A percentile compares a stretch with the other conserved stretches of the same genome.
phyloP scores from a whole-genome alignment of 2,888 invertebrate genomes.

The Eretmocerus hayati region DNA sequence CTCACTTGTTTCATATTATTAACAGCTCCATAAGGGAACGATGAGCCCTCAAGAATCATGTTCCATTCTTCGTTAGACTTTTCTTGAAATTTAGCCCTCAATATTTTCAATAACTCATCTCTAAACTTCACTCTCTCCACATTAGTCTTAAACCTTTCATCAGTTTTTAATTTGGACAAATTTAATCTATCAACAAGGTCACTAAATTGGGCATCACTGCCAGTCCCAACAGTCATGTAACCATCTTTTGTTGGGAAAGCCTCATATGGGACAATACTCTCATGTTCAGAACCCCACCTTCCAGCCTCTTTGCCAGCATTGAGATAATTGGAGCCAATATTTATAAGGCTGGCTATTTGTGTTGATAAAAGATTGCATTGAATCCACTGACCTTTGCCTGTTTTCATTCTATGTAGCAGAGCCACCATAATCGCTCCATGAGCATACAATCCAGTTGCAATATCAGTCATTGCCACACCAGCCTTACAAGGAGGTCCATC shows the following conservation, averaged over 20 bases:
- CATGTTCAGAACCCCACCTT: slow-evolving; percentile 89
- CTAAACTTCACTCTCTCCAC: slow-evolving; percentile 70
- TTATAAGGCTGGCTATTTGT: slow-evolving; percentile 81
- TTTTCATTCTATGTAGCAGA: slow-evolving; percentile 66
- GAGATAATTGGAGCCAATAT: slow-evolving; percentile 83
- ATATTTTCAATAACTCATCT: slow-evolving; percentile 56
- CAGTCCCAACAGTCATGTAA: slow-evolving; percentile 79
- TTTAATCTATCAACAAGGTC: slow-evolving; percentile 63
- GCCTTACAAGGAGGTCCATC: slow-evolving; percentile 82
- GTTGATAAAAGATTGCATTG: slow-evolving; percentile 91
- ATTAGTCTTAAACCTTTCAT: slow-evolving; percentile 67
- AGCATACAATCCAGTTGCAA: slow-evolving; percentile 89
- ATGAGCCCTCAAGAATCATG: slow-evolving; percentile 59
- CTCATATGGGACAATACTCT: slow-evolving; percentile 91
- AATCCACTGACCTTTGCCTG: slow-evolving; percentile 83
- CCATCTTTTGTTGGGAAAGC: slow-evolving; percentile 78
- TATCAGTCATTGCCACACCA: slow-evolving; percentile 88
- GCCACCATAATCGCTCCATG: slow-evolving; percentile 93
- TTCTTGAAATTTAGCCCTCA: slow-evolving; percentile 55
- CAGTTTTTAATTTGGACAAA: slow-evolving; percentile 54
- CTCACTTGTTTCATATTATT: slow-evolving; percentile 70
- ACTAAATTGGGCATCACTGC: slow-evolving; percentile 74
- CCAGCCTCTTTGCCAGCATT: slow-evolving; percentile 73
- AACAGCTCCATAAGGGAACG: slow-evolving; percentile 85
- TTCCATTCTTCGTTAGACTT: slow-evolving; percentile 73